Percentiles rank a stretch among this genome's conserved stretches.
Conservation (phyloP, 2,888 invertebrate genomes). For the Leucophora obtusa region DNA sequence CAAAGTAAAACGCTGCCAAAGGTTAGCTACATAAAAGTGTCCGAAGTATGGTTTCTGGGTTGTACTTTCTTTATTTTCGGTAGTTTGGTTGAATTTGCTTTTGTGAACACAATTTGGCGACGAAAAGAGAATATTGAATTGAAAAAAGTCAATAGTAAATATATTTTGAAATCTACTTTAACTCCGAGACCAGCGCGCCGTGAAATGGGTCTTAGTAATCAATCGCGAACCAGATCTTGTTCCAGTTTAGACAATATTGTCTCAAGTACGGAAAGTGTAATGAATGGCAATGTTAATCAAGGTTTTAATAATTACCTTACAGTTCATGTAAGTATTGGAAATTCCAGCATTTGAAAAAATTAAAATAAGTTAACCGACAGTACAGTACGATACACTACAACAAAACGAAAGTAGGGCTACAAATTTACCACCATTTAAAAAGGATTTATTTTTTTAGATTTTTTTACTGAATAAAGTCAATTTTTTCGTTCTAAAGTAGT, state of each 20-base stretch:
- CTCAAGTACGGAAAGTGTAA: slow-evolving; percentile 85
- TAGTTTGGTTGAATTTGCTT: slow-evolving; percentile 74
- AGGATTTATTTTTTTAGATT: no score
- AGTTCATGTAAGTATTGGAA: slow-evolving; percentile 73
- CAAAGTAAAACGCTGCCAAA: slow-evolving; percentile 75
- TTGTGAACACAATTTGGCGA: slow-evolving; percentile 75
- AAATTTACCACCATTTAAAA: no score
- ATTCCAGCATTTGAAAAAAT: background rate
- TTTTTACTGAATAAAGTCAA: no score
- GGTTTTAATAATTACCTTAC: slow-evolving; percentile 79
- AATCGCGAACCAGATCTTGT: slow-evolving; percentile 83
- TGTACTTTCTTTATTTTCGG: slow-evolving; percentile 76
- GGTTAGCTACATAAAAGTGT: slow-evolving; percentile 75
- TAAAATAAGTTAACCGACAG: no score
- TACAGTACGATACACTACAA: no score
- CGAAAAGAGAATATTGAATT: slow-evolving; percentile 75
- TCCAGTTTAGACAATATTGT: slow-evolving; percentile 83
- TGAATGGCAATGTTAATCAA: slow-evolving; percentile 78
- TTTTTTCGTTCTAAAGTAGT: no score
- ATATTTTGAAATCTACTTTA: slow-evolving; percentile 74
- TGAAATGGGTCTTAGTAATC: slow-evolving; percentile 70
- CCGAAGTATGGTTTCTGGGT: slow-evolving; percentile 75
- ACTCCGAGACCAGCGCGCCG: slow-evolving; percentile 74
- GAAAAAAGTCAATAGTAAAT: slow-evolving; percentile 75
- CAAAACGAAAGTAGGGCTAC: no score